Conservation (phyloP, 2,888 invertebrate species). For the Apotomis turbidana region DNA sequence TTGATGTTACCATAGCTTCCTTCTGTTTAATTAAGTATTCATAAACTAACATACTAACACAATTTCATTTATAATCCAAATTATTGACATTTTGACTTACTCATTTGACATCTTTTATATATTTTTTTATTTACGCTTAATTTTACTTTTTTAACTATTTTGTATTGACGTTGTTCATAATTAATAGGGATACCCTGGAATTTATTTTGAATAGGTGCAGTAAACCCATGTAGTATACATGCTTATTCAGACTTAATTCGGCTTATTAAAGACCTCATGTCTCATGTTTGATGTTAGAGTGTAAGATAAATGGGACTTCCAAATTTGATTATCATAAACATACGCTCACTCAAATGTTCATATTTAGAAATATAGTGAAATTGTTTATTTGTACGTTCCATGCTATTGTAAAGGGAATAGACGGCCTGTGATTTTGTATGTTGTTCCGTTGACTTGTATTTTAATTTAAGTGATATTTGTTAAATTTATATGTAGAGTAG, state of each 20-base stretch:
- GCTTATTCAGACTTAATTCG: no score
- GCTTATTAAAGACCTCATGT: neutral
- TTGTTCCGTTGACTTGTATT: slow-evolving; percentile 23
- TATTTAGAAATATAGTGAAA: neutral
- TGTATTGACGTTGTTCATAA: neutral
- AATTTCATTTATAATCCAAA: neutral
- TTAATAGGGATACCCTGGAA: neutral
- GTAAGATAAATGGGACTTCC: slow-evolving; percentile 22
- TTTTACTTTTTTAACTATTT: neutral
- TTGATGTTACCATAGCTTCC: neutral
- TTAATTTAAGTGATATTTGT: slow-evolving; percentile 29
- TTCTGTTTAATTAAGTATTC: neutral
- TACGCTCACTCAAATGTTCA: neutral
- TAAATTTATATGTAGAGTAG: slow-evolving; percentile 28
- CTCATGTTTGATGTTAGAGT: neutral
- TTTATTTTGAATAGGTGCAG: neutral
- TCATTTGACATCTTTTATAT: neutral
- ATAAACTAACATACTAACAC: slow-evolving; percentile 15
- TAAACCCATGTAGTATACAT: no score
- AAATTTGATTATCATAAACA: neutral
- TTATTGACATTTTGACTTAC: neutral
- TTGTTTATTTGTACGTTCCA: slow-evolving; percentile 15
- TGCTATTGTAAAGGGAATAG: slow-evolving; percentile 4
- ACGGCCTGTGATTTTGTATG: slow-evolving; percentile 30
- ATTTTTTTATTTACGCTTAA: neutral